Evolutionary conservation across 2,888 invertebrate genomes (phyloP), one percentile per base, ranked within the genome.

Genomic region (Melanophora roralis): DNA sequence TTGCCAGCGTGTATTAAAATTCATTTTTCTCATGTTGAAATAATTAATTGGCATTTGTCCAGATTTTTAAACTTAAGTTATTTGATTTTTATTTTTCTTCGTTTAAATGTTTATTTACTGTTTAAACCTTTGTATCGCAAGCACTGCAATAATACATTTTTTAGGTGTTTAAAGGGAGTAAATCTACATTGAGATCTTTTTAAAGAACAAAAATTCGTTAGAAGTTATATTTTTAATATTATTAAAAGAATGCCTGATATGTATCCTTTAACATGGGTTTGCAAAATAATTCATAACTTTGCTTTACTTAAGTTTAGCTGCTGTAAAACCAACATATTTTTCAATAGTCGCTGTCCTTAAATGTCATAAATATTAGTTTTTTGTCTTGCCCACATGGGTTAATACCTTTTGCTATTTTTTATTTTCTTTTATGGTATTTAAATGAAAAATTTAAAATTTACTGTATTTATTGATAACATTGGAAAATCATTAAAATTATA

Each of bases 31-130:
- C 79, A 75, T 77, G 78, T 74, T 84, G 86, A 89, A 88, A 87
- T 87, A 89, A 89, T 87, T 87, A 88, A 87, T 88, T 89, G 89
- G 89, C 88, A 87, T 82, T 82, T 86, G 84, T 86, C 89, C 88
- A 89, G 87, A 87, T 87, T 88, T 85, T 84, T 83, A 43, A 57
- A 11, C 32, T 59, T 40, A 12, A 34, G 21, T 49, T 64, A 23
- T 40, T 55, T 64, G 55, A 64, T 68, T 75, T 68, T 36, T 23
- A 45, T 53, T 71, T 51, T 38, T 38, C 32, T 19, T 38, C 32
- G n/a, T 9, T 7, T 36, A 16, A 62, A 59, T 40, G n/a, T 32
- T 40, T 14, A 14, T 1, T 49, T 65, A 49, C 36, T 49, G 57
- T 60, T 65, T 51, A 65, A 65, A 65, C 38, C 14, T 43, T 43